Percentiles rank a stretch among this genome's conserved stretches.
Evolutionary conservation across 2,797 vertebrate genomes (phyloP).

Genomic region (Squalus acanthias): DNA sequence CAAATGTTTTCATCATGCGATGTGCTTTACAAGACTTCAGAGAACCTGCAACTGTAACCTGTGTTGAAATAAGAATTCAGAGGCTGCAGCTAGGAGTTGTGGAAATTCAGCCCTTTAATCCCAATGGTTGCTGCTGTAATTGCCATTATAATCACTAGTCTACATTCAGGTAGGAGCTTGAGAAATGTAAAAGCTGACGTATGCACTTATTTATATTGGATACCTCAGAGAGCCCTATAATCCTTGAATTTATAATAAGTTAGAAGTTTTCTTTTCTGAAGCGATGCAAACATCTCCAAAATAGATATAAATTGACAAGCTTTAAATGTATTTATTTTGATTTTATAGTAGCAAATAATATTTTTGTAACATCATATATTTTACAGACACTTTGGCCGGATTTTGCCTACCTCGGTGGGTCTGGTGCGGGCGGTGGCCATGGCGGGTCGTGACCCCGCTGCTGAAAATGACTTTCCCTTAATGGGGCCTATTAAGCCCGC

Average conservation of each 20-base stretch:
- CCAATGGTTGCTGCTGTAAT: neutral
- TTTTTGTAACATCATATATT: neutral
- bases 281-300: neutral
- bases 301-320: neutral
- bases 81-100: neutral
- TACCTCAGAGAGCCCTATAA: neutral
- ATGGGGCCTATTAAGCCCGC: too few relatives aligned
- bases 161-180: neutral
- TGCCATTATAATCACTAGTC: neutral
- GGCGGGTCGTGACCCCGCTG: too few relatives aligned
- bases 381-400: neutral
- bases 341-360: neutral
- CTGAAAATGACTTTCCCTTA: too few relatives aligned
- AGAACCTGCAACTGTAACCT: neutral
- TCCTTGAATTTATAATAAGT: neutral
- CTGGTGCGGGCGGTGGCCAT: too few relatives aligned
- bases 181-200: neutral
- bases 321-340: neutral
- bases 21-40: neutral
- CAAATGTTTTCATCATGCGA: neutral
- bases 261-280: neutral
- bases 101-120: neutral
- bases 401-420: too few relatives aligned
- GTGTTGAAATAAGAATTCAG: neutral
- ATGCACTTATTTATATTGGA: neutral